phyloP scores from a whole-genome alignment of 2,113 vertebrate species.

The Pitta sordida region DNA sequence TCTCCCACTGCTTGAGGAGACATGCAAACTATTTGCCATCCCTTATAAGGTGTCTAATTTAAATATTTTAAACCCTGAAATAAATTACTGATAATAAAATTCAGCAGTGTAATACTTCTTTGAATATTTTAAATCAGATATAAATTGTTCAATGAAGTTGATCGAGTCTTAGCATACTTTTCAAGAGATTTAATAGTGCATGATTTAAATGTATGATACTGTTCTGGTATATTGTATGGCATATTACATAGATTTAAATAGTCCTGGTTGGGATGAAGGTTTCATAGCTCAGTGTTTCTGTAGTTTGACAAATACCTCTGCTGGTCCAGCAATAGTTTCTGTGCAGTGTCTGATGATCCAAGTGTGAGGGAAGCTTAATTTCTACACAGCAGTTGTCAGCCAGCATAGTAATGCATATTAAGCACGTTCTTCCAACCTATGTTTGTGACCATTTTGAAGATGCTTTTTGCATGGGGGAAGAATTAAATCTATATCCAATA shows the following conservation, averaged over 20 bases:
- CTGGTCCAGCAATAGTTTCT: not conserved
- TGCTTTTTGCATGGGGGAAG: not conserved
- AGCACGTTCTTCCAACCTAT: not conserved
- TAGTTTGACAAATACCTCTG: not conserved
- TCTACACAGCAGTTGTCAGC: not conserved
- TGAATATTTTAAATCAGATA: conserved; percentile 56
- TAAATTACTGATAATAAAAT: conserved; percentile 45
- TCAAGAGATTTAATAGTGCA: not conserved
- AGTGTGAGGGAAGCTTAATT: not conserved
- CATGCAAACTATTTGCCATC: not conserved
- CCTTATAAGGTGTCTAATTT: conserved; percentile 3
- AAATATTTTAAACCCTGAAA: conserved; percentile 45
- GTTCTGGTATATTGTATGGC: not conserved
- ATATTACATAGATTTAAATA: conserved; percentile 8
- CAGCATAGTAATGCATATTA: not conserved
- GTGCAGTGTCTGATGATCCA: not conserved
- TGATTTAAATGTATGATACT: not conserved
- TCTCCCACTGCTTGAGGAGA: not conserved
- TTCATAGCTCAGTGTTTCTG: not conserved
- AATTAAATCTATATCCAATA: conserved; percentile 51
- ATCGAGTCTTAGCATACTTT: conserved; percentile 27
- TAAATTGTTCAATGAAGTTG: conserved; percentile 52
- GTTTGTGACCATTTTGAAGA: conserved; percentile 1
- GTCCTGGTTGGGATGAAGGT: not conserved
- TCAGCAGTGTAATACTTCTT: conserved; percentile 5